Evolutionary conservation across 2,888 invertebrate genomes (phyloP), one percentile per base, ranked within the genome.

Genomic region (Dolichopus griseipennis): DNA sequence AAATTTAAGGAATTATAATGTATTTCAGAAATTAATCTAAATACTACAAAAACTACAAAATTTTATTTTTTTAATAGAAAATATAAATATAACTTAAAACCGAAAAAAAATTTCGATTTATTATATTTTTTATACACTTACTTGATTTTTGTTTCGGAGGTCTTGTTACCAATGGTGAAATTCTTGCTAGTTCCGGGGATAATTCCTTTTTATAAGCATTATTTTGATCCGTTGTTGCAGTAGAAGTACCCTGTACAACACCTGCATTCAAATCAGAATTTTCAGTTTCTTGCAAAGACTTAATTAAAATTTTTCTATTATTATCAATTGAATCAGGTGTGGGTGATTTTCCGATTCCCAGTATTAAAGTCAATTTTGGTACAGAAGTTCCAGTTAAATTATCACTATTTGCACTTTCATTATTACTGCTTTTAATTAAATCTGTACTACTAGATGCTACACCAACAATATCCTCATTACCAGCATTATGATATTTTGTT

Each of bases 141-240:
- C 33, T 73, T 69, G 73, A 72, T 80, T 90, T 91, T 70, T 84
- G 87, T 77, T 92, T 92, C 2, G 91, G 91, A 67, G 92, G 92
- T 71, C 92, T 85, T 6, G 92, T 92, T 61, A 93, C 90, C 69
- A 93, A 80, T 33, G 93, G 91, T 10, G 92, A 90, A 77, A 93
- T 92, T 78, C 90, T 88, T 15, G 92, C 93, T 71, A 93, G 81
- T 76, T 92, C 92, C 12, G 93, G 92, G 41, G 92, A 91, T 52
- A 87, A 85, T 76, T 91, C 91, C 68, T 89, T 33, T 33, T 33
- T 9, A 4, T 37, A n/a, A 6, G 15, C 18, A 10, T 5, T 27
- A 20, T 33, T 20, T 20, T n/a, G 7, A 37, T 37, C 33, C 3
- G 37, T 34, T 37, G 34, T 9, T 64, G 2, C 34, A 22, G 69